phyloP scores from a whole-genome alignment of 2,113 vertebrate genomes.

The Collichthys lucidus region DNA sequence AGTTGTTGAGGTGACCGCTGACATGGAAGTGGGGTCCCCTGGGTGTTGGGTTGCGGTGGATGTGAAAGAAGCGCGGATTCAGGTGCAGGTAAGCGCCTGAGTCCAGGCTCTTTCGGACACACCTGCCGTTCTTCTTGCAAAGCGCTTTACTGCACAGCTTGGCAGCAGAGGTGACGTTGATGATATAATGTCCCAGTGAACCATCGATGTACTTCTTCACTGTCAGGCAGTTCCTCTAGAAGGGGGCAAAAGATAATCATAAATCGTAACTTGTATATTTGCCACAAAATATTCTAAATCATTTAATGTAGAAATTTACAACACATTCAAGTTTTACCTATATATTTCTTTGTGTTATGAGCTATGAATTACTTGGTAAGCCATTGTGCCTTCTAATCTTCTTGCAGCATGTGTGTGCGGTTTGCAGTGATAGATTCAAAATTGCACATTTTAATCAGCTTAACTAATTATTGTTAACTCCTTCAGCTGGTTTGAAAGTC shows the following conservation, averaged over 20 bases:
- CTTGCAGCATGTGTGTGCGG: too few relatives aligned
- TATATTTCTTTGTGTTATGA: too few relatives aligned
- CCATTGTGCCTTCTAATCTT: too few relatives aligned
- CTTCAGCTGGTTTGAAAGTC: too few relatives aligned
- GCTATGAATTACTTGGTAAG: too few relatives aligned
- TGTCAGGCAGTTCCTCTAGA: slow-evolving; percentile 87
- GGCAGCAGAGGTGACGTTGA: slow-evolving; percentile 92
- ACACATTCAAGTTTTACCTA: too few relatives aligned
- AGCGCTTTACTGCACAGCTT: slow-evolving; percentile 91
- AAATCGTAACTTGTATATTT: neutral
- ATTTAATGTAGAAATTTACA: neutral
- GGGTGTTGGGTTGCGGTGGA: slow-evolving; percentile 45
- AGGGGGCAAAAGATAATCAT: neutral
- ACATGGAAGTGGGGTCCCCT: slow-evolving; percentile 78
- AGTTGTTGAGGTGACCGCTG: slow-evolving; percentile 80
- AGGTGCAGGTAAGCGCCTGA: slow-evolving; percentile 88
- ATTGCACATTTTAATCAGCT: too few relatives aligned
- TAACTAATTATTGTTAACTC: too few relatives aligned
- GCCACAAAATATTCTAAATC: too few relatives aligned
- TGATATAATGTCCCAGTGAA: slow-evolving; percentile 87
- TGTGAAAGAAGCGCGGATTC: slow-evolving; percentile 84
- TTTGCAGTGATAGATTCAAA: too few relatives aligned
- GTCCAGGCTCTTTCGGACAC: slow-evolving; percentile 85
- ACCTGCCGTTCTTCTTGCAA: slow-evolving; percentile 91
- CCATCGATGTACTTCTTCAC: slow-evolving; percentile 89